A percentile compares a stretch with the other conserved stretches of the same genome.
phyloP scores from a whole-genome alignment of 1,140 invertebrate genomes.

The Euura saliciscinereae region DNA sequence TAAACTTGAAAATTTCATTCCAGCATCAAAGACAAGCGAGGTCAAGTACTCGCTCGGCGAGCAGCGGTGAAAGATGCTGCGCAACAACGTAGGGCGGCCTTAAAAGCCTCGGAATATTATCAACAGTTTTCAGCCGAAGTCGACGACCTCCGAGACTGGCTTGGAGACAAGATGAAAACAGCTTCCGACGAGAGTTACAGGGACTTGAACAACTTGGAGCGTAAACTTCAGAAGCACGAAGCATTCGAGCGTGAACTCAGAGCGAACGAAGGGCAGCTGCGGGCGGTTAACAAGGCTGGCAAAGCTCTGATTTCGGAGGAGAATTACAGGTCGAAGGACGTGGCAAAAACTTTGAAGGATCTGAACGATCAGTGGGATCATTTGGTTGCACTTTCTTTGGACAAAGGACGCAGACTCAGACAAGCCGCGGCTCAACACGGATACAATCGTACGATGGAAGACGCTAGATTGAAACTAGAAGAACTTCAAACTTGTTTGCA shows the following conservation, averaged over 20 bases:
- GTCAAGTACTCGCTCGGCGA: constrained; percentile 77
- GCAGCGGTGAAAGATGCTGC: constrained; percentile 77
- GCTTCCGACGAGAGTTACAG: constrained; percentile 93
- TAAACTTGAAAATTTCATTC: constrained; percentile 28
- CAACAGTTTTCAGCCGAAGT: constrained; percentile 89
- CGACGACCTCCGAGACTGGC: constrained; percentile 87
- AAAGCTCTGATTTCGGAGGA: constrained; percentile 72
- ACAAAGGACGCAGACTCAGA: constrained; percentile 82
- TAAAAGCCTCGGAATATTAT: constrained; percentile 80
- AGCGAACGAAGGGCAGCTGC: constrained; percentile 87
- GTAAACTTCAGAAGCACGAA: constrained; percentile 96
- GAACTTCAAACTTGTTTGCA: constrained; percentile 78
- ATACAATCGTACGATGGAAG: constrained; percentile 79
- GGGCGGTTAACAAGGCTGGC: constrained; percentile 82
- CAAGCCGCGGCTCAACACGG: constrained; percentile 80
- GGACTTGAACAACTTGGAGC: constrained; percentile 88
- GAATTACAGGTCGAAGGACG: constrained; percentile 73
- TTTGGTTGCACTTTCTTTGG: constrained; percentile 72
- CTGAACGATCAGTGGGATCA: constrained; percentile 78
- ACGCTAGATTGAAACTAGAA: constrained; percentile 80
- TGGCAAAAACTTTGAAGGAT: constrained; percentile 68
- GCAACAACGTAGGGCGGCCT: constrained; percentile 70
- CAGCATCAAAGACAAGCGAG: constrained; percentile 76
- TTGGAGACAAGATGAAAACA: constrained; percentile 89
- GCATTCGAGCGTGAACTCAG: constrained; percentile 95